These are phyloP conservation scores for Physeter macrocephalus DNA, from an alignment of 2,113 vertebrate genomes.

Conservation along the genomic window DNA sequence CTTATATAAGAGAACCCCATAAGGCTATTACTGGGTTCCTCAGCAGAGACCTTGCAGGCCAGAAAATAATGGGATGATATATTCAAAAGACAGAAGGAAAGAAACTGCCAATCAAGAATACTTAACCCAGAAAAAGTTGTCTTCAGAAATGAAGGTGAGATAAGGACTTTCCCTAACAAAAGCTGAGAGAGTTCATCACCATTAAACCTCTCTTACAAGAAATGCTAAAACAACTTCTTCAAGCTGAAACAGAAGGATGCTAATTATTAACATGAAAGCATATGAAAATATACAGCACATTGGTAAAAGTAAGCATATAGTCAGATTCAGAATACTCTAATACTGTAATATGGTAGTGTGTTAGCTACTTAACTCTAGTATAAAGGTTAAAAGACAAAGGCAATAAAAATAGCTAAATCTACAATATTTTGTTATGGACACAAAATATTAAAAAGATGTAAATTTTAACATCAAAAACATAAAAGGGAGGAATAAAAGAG, in stretches of 20 bases:
- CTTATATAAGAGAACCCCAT: background rate
- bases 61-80: background rate
- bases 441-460: background rate
- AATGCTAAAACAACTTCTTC: background rate
- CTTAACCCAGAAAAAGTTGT: background rate
- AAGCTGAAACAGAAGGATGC: background rate
- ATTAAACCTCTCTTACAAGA: background rate
- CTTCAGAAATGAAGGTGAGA: background rate
- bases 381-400: background rate
- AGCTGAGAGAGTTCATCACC: background rate
- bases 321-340: background rate
- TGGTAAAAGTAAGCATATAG: background rate
- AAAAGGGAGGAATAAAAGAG: background rate
- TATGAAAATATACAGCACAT: background rate
- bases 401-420: background rate
- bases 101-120: background rate
- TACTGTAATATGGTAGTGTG: background rate
- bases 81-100: background rate
- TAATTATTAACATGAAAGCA: background rate
- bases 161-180: background rate
- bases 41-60: background rate
- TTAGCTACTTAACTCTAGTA: background rate
- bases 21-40: background rate
- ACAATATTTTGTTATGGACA: background rate
- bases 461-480: background rate